phyloP scores from a whole-genome alignment of 2,888 invertebrate genomes.

The Drosophila kuntzei region DNA sequence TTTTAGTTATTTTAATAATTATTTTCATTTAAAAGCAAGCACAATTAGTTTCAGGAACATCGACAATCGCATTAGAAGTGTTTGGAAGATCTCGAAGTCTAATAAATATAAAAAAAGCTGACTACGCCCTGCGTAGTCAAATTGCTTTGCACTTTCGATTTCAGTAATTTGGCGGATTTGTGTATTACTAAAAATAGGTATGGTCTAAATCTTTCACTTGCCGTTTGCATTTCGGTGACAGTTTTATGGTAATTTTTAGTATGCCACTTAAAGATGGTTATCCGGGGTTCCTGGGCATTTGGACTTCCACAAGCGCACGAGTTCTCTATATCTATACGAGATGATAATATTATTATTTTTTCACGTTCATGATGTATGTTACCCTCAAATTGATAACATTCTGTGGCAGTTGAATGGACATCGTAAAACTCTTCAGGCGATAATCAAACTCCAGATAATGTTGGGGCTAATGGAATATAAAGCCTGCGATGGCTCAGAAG shows the following conservation, averaged over 20 bases:
- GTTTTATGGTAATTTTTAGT: conserved; percentile 46
- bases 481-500: conserved; percentile 7
- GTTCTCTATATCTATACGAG: conserved; percentile 14
- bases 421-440: conserved; percentile 64
- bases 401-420: conserved; percentile 46
- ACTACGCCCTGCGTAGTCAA: background rate
- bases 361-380: conserved; percentile 12
- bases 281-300: conserved; percentile 27
- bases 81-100: too few relatives aligned
- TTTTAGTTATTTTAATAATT: too few relatives aligned
- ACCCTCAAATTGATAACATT: conserved; percentile 34
- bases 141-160: conserved; percentile 15
- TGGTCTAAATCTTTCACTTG: conserved; percentile 18
- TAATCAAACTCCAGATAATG: conserved; percentile 46
- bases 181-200: conserved; percentile 6
- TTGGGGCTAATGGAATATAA: conserved; percentile 36
- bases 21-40: too few relatives aligned
- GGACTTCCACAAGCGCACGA: background rate
- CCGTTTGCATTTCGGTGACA: conserved; percentile 21
- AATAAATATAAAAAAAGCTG: background rate
- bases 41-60: too few relatives aligned
- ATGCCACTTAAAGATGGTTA: conserved; percentile 43
- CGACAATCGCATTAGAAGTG: too few relatives aligned
- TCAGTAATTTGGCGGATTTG: background rate
- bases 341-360: conserved; percentile 29